phyloP scores from a whole-genome alignment of 2,113 vertebrate species.

The Baryphthengus martii region DNA sequence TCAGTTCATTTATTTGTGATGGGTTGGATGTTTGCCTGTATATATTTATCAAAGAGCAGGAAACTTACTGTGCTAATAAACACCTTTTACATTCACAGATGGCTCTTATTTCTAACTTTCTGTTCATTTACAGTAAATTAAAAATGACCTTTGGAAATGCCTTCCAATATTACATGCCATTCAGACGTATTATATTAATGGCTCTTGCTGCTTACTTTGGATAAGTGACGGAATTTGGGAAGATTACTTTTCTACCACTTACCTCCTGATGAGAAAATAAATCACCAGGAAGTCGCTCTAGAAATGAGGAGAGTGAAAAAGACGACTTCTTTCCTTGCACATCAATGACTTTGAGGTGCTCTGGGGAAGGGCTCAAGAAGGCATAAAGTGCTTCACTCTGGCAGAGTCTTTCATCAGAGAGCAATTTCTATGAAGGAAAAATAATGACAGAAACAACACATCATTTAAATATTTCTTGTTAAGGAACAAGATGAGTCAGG shows the following conservation, averaged over 20 bases:
- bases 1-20: background rate
- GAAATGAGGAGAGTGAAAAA: conserved; percentile 94
- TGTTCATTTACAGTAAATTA: background rate
- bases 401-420: conserved; percentile 92
- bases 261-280: conserved; percentile 98
- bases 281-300: conserved; percentile 94
- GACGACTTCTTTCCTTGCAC: conserved; percentile 91
- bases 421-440: conserved; percentile 79
- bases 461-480: background rate
- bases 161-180: background rate
- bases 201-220: background rate
- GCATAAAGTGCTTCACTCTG: conserved; percentile 98
- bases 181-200: background rate
- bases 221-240: background rate
- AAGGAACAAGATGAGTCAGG: background rate
- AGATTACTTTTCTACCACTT: conserved; percentile 33
- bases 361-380: conserved; percentile 95
- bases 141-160: background rate
- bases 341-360: conserved; percentile 92
- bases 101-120: background rate
- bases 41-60: background rate
- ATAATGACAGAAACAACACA: background rate
- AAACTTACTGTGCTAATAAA: background rate
- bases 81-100: background rate
- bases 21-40: background rate